Percentiles rank a stretch among this genome's conserved stretches.
These are phyloP conservation scores for Abscondita cerata DNA, from an alignment of 2,888 invertebrate species.

Conservation along the genomic window DNA sequence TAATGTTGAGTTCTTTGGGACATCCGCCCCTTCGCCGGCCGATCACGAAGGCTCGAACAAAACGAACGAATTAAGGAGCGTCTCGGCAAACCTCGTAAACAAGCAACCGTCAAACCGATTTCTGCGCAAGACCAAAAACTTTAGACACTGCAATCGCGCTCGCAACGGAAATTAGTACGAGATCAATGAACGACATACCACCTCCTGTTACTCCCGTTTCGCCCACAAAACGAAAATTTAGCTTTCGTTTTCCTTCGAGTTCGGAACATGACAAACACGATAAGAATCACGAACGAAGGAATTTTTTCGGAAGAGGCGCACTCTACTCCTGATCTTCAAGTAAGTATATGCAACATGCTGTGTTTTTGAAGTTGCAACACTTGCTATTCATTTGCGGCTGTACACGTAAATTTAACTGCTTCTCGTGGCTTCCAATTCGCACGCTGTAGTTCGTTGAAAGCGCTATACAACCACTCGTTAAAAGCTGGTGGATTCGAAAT, in stretches of 20 bases:
- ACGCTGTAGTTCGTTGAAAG: too few relatives aligned
- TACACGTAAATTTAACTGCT: conserved; percentile 1
- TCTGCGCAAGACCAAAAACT: conserved; percentile 90
- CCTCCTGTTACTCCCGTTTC: conserved; percentile 65
- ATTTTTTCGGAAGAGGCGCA: conserved; percentile 91
- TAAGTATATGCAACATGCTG: conserved; percentile 53
- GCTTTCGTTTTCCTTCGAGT: conserved; percentile 72
- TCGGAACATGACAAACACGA: conserved; percentile 56
- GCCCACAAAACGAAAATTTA: conserved; percentile 80
- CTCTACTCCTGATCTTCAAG: conserved; percentile 87
- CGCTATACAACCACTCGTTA: too few relatives aligned
- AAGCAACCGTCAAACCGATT: conserved; percentile 82
- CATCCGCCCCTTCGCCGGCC: conserved; percentile 46
- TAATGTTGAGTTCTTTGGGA: conserved; percentile 77
- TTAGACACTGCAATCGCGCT: conserved; percentile 92
- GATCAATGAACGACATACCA: conserved; percentile 68
- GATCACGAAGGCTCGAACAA: conserved; percentile 67
- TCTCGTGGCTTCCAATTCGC: too few relatives aligned
- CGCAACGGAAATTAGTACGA: conserved; percentile 88
- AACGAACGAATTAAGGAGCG: conserved; percentile 70
- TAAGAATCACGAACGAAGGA: conserved; percentile 74
- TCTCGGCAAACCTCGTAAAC: conserved; percentile 57
- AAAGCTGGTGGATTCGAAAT: too few relatives aligned
- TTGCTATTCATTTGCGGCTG: background rate
- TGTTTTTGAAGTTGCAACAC: conserved; percentile 25